Percentiles rank a stretch among this genome's conserved stretches.
phyloP scores from a whole-genome alignment of 2,888 invertebrate genomes.

The Agriotes lineatus region DNA sequence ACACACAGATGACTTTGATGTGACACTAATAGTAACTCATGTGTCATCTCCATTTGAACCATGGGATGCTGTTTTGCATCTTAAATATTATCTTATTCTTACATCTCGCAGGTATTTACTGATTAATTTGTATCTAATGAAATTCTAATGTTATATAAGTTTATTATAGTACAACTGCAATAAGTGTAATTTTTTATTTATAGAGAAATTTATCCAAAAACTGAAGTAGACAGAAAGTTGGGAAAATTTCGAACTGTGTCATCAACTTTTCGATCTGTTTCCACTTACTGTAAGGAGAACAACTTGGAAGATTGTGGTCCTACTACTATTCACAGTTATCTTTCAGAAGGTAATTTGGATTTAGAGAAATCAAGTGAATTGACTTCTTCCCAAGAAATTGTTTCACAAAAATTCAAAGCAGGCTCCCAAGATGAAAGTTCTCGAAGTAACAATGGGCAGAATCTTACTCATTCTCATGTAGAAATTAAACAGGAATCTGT shows the following conservation, averaged over 20 bases:
- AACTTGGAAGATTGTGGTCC: slow-evolving; percentile 28
- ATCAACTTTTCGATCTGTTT: slow-evolving; percentile 55
- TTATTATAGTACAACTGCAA: no score
- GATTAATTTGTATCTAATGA: no score
- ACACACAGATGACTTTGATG: slow-evolving; percentile 76
- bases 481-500: slow-evolving; percentile 72
- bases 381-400: slow-evolving; percentile 4
- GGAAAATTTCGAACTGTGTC: slow-evolving; percentile 75
- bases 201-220: slow-evolving; percentile 73
- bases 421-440: slow-evolving; percentile 21
- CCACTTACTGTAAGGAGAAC: slow-evolving; percentile 50
- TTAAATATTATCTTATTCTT: slow-evolving; percentile 74
- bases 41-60: slow-evolving; percentile 63
- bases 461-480: slow-evolving; percentile 50
- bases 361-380: slow-evolving; percentile 20
- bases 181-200: slow-evolving; percentile 48
- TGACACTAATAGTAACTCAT: slow-evolving; percentile 76
- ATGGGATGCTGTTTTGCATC: slow-evolving; percentile 63
- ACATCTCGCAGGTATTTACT: slow-evolving; percentile 68
- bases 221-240: slow-evolving; percentile 70
- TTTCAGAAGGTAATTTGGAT: slow-evolving; percentile 17
- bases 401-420: slow-evolving; percentile 19
- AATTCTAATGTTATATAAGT: no score
- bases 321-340: neutral
- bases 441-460: slow-evolving; percentile 21